These are phyloP conservation scores for Trialeurodes vaporariorum DNA, from an alignment of 1,140 invertebrate genomes.

Conservation along the genomic window DNA sequence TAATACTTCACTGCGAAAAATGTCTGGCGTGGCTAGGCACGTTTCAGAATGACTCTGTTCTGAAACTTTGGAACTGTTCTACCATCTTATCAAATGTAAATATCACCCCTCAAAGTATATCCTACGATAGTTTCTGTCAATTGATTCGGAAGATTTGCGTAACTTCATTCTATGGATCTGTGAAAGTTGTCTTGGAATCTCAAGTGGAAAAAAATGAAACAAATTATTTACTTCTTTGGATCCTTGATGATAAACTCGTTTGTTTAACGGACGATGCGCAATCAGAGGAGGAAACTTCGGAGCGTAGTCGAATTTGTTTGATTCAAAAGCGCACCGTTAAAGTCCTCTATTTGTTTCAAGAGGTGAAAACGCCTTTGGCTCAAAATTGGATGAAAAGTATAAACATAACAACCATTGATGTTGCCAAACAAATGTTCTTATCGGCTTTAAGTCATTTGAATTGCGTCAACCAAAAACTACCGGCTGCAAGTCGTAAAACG, in stretches of 20 bases:
- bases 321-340: background rate
- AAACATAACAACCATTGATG: background rate
- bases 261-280: background rate
- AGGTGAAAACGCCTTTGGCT: background rate
- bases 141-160: background rate
- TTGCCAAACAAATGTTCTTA: background rate
- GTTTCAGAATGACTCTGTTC: background rate
- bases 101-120: background rate
- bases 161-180: background rate
- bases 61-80: background rate
- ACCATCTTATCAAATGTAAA: background rate
- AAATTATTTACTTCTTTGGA: background rate
- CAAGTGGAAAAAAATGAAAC: background rate
- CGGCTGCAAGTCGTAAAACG: background rate
- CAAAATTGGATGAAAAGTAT: background rate
- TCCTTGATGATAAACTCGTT: background rate
- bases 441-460: background rate
- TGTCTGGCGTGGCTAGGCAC: background rate
- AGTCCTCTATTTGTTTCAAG: background rate
- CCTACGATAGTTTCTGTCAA: background rate
- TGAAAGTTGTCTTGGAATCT: background rate
- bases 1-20: background rate
- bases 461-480: background rate
- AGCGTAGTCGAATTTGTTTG: background rate
- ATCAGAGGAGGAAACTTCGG: background rate